Base-by-base conservation (phyloP, 2,113 vertebrate species). In the Loxodonta africana region DNA sequence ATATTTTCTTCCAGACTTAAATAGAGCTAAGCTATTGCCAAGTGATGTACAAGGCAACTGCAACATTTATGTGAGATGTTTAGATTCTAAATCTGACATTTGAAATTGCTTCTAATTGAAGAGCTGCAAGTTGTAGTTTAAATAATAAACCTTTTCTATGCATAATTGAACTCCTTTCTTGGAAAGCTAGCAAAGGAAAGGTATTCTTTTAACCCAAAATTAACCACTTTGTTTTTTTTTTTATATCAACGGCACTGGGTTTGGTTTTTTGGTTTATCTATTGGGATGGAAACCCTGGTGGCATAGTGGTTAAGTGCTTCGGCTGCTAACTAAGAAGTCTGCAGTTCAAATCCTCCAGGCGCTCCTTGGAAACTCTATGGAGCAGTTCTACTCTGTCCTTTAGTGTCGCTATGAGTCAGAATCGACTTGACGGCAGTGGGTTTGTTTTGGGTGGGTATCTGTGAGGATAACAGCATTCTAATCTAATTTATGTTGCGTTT, bases 71-170 rank as follows among this genome's bases (percentile, higher is more conserved):
- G 51, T 51, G 48, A 82, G 28, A 87, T 74, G n/a, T 30, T 30
- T 21, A 96, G 33, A 88, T 26, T 93, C 95, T 63, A 95, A 88
- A 69, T 77, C 84, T 95, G 84, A 76, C 88, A 87, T 93, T 89
- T 83, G 41, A 92, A 96, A 94, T 96, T 83, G 57, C 60, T 97
- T 83, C 63, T 94, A 81, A 91, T 71, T 87, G 90, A 95, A 91
- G 20, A 71, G 20, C 44, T 90, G n/a, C 21, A 92, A 62, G 30
- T 76, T 84, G 30, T 51, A 46, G 41, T 90, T 93, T 81, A 80
- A 93, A 81, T 83, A 91, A 89, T 76, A 83, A 89, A 96, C 28
- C 8, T 89, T 78, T 91, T 69, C 53, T n/a, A 30, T 20, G 25
- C 26, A 76, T 28, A 53, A 48, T 53, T 73, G 83, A 89, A 83